These are phyloP conservation scores for Cheiracanthium punctorium DNA, from an alignment of 2,888 invertebrate genomes.

Conservation along the genomic window DNA sequence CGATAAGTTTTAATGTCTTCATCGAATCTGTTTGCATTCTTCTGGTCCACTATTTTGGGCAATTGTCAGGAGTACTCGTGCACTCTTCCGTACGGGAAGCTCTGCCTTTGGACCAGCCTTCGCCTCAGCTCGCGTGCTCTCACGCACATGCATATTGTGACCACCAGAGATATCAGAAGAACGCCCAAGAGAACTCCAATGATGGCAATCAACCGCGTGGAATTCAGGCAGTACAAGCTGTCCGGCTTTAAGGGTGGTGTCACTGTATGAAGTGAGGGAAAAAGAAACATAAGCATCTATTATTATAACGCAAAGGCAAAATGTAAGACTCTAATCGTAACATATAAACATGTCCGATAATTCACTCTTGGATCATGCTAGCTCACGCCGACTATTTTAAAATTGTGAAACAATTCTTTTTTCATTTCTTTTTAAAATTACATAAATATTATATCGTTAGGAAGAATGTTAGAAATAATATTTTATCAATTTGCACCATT, in stretches of 20 bases:
- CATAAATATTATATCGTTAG: no score
- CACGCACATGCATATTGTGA: slow-evolving; percentile 73
- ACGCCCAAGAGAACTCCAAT: slow-evolving; percentile 85
- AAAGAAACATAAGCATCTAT: no score
- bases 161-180: slow-evolving; percentile 82
- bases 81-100: slow-evolving; percentile 42
- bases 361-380: no score
- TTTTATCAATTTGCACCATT: no score
- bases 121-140: slow-evolving; percentile 58
- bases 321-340: no score
- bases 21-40: neutral
- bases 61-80: slow-evolving; percentile 50
- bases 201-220: slow-evolving; percentile 85
- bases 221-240: slow-evolving; percentile 82
- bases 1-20: slow-evolving; percentile 30
- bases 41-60: neutral
- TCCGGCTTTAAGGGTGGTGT: neutral
- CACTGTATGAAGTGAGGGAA: no score
- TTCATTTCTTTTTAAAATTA: no score
- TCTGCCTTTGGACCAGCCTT: slow-evolving; percentile 27
- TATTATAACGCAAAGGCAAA: no score
- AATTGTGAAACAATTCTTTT: no score
- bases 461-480: no score
- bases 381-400: no score
- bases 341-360: no score